Evolutionary conservation across 2,888 invertebrate species (phyloP).

Genomic region (Autographa gamma): DNA sequence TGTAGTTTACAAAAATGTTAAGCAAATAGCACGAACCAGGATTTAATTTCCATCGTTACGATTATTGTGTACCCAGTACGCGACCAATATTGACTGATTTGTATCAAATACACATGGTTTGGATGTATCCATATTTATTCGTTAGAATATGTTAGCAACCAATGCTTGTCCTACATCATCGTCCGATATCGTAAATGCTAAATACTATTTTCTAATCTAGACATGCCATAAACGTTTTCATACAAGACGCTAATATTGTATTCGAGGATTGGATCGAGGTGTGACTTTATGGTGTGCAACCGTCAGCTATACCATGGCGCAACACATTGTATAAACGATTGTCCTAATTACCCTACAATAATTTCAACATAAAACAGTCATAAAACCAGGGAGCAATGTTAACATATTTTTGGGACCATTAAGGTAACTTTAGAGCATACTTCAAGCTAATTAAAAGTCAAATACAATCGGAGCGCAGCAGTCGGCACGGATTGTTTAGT

Average conservation of each 20-base stretch:
- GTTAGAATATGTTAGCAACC: too few relatives aligned
- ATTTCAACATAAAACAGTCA: constrained; percentile 10
- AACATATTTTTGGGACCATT: constrained; percentile 12
- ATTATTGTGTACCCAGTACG: neutral
- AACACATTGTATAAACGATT: neutral
- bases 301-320: neutral
- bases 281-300: neutral
- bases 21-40: neutral
- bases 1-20: neutral
- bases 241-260: neutral
- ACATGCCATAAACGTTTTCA: neutral
- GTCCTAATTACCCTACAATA: neutral
- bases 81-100: too few relatives aligned
- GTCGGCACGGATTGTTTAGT: constrained; percentile 60
- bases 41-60: neutral
- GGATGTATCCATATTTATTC: too few relatives aligned
- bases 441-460: constrained; percentile 40
- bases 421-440: constrained; percentile 33
- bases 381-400: constrained; percentile 10
- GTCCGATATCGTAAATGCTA: too few relatives aligned
- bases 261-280: neutral
- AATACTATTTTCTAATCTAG: neutral
- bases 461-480: constrained; percentile 48
- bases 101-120: too few relatives aligned
- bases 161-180: too few relatives aligned